Conservation (phyloP, 2,797 vertebrate species). For the Erethizon dorsatum region DNA sequence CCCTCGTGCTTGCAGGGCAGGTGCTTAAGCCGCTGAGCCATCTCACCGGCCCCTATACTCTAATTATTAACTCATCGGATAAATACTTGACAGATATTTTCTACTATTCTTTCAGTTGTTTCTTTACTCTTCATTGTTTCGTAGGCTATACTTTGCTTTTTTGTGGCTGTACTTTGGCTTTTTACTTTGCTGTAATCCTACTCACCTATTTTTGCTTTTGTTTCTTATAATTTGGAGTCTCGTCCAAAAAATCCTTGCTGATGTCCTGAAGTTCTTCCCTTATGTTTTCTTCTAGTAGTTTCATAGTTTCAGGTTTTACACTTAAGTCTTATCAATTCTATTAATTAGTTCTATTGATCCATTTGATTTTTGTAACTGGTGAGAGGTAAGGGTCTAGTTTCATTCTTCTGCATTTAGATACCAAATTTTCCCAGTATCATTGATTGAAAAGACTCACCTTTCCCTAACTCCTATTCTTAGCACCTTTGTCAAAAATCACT, state of each 20-base stretch:
- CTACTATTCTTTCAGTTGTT: background rate
- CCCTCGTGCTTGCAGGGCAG: too few species aligned
- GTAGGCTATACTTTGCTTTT: background rate
- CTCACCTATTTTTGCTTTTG: background rate
- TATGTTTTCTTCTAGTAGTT: background rate
- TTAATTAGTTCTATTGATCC: background rate
- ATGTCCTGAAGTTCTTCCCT: background rate
- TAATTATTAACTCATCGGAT: background rate
- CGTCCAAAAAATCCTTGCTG: background rate
- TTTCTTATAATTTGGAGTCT: background rate
- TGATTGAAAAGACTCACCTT: background rate
- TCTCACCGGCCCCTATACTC: too few species aligned
- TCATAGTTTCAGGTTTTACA: background rate
- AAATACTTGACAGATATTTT: background rate
- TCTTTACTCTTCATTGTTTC: background rate
- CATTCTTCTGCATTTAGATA: background rate
- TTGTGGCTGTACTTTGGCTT: background rate
- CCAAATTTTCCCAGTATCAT: background rate
- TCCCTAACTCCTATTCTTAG: background rate
- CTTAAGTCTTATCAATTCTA: background rate
- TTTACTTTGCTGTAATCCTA: background rate
- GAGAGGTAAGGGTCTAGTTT: background rate
- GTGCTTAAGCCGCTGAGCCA: too few species aligned
- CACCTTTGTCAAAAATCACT: background rate
- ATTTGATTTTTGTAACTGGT: background rate